Evolutionary conservation across 2,113 vertebrate genomes (phyloP), one percentile per base, ranked within the genome.

Genomic region (Ailuropoda melanoleuca): DNA sequence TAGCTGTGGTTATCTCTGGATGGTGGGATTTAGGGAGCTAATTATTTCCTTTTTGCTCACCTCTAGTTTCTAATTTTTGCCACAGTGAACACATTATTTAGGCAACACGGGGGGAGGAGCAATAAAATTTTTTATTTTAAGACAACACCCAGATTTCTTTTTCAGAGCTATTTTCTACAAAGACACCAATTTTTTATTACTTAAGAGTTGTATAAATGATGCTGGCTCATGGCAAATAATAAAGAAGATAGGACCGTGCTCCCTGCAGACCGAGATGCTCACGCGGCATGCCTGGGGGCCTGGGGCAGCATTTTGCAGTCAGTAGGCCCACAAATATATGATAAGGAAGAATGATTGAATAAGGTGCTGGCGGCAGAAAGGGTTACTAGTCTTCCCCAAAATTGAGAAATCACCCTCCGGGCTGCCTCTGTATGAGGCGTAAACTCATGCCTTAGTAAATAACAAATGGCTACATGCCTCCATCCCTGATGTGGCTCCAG

Each of bases 51-150:
- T 90, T 88, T 88, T 55, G 91, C 66, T 84, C 78, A 53, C 66
- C 58, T 91, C 31, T 70, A n/a, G 82, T 94, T 93, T 94, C 68
- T 84, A 81, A 78, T 68, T 96, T 96, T 97, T 92, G 82, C 95
- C 92, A 84, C 19, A 56, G 39, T 56, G 43, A 91, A 83, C 23
- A 56, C 66, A 86, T 95, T 97, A 94, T 85, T 96, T 93, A 95
- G 95, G 55, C 48, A 95, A 93, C 34, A 75, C 0, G 3, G 3
- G 43, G 26, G 2, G 4, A 24, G 34, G 39, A 72, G 70, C 81
- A 93, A 64, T 80, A 55, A 70, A 62, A 80, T 7, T 19, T 8
- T 11, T 26, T 70, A 55, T 64, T 86, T 77, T 74, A 96, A 77
- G 56, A 19, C 11, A 72, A 88, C 84, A 64, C 83, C 64, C 88